Percentiles rank a stretch among this genome's conserved stretches.
These are phyloP conservation scores for Siniperca obscura DNA, from an alignment of 2,797 vertebrate species.

Conservation along the genomic window DNA sequence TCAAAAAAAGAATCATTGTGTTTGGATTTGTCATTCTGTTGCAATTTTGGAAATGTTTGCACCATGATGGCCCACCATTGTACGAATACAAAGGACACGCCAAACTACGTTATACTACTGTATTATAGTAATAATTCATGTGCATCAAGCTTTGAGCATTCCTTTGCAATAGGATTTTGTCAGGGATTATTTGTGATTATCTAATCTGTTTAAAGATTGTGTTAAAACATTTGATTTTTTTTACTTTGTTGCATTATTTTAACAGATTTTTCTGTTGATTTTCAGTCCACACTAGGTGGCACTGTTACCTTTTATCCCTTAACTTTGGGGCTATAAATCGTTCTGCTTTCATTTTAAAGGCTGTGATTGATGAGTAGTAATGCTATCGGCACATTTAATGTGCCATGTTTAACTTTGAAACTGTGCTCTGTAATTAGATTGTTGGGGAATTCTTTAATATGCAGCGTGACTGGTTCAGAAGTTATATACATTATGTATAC, in stretches of 20 bases:
- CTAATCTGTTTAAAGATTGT: slow-evolving; percentile 42
- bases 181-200: slow-evolving; percentile 19
- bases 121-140: slow-evolving; percentile 13
- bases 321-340: slow-evolving; percentile 8
- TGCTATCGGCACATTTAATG: slow-evolving; percentile 20
- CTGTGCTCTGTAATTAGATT: not conserved
- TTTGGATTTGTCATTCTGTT: slow-evolving; percentile 11
- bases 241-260: not conserved
- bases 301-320: slow-evolving; percentile 23
- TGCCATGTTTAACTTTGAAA: slow-evolving; percentile 13
- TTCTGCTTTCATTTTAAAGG: slow-evolving; percentile 55
- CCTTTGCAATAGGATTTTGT: not conserved
- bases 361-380: slow-evolving; percentile 12
- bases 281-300: slow-evolving; percentile 65
- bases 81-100: not conserved
- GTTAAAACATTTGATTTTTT: slow-evolving; percentile 6
- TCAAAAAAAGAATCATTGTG: not conserved
- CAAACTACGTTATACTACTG: not conserved
- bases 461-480: not conserved
- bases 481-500: slow-evolving; percentile 2
- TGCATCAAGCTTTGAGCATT: slow-evolving; percentile 1
- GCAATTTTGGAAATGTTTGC: not conserved
- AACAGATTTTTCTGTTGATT: slow-evolving; percentile 19
- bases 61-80: not conserved
- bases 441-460: not conserved